These are phyloP conservation scores for Syrrhaptes paradoxus DNA, from an alignment of 2,113 vertebrate genomes.

Conservation along the genomic window DNA sequence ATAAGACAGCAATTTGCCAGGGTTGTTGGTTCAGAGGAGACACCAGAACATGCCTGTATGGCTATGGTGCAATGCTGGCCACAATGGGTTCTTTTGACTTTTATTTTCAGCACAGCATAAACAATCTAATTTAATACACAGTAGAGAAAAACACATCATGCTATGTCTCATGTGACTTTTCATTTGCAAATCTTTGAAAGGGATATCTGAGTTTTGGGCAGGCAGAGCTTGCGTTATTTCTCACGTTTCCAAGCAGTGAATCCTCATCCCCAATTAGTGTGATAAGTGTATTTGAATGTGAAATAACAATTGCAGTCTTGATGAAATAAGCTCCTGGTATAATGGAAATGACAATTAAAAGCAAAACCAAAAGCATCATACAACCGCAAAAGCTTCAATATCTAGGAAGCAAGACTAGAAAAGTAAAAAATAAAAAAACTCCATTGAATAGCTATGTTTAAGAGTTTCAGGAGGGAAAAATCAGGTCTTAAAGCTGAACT, in stretches of 20 bases:
- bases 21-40: not conserved
- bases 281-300: slow-evolving; percentile 38
- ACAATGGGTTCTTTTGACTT: not conserved
- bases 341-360: slow-evolving; percentile 25
- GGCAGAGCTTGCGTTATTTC: not conserved
- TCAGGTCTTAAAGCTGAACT: not conserved
- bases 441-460: not conserved
- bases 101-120: not conserved
- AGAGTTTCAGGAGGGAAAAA: not conserved
- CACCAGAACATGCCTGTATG: not conserved
- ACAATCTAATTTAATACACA: not conserved
- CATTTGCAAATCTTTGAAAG: not conserved
- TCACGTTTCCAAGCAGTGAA: not conserved
- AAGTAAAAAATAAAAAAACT: not conserved
- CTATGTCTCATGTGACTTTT: not conserved
- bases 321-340: not conserved
- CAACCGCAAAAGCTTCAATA: not conserved
- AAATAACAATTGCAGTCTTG: not conserved
- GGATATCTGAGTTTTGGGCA: not conserved
- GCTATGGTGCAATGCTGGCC: not conserved
- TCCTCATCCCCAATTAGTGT: slow-evolving; percentile 18
- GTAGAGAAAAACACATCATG: not conserved
- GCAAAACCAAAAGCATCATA: not conserved
- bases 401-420: not conserved
- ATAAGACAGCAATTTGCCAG: not conserved